phyloP scores from a whole-genome alignment of 30 jellyfish, hydroid and myxozoan species.

The Aurelia sp. region DNA sequence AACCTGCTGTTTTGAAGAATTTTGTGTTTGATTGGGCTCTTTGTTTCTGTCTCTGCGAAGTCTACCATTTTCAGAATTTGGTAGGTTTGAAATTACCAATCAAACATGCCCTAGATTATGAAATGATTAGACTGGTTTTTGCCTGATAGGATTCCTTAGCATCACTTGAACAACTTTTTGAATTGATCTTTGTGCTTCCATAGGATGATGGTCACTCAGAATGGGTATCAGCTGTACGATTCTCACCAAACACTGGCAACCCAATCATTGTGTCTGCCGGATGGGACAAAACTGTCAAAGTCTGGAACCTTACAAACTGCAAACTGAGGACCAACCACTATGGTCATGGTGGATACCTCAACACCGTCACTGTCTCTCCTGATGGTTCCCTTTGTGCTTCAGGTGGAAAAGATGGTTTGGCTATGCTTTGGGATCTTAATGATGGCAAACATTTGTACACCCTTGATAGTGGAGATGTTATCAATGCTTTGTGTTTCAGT shows the following conservation, averaged over 20 bases:
- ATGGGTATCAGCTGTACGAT: conserved; percentile 97
- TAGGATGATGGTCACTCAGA: conserved; percentile 92
- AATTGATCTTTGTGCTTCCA: background rate
- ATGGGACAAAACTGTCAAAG: conserved; percentile 97
- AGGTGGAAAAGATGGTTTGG: conserved; percentile 98
- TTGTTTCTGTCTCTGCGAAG: too few species aligned
- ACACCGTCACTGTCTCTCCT: conserved; percentile 96
- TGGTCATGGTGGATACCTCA: conserved; percentile 94
- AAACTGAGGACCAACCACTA: conserved; percentile 90
- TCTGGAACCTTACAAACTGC: conserved; percentile 98
- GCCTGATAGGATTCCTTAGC: too few species aligned
- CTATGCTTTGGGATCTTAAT: conserved; percentile 97
- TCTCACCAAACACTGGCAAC: conserved; percentile 88
- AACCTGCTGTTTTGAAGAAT: too few species aligned
- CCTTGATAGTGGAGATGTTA: conserved; percentile 86
- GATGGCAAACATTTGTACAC: conserved; percentile 94
- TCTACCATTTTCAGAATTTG: too few species aligned
- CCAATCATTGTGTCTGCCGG: conserved; percentile 98
- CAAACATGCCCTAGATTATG: too few species aligned
- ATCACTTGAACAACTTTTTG: too few species aligned
- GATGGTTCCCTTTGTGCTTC: conserved; percentile 98
- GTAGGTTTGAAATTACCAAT: too few species aligned
- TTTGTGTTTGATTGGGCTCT: too few species aligned
- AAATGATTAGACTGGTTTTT: too few species aligned
- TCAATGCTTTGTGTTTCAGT: conserved; percentile 91